Evolutionary conservation across 2,888 invertebrate species (phyloP).

Genomic region (Xylota sylvarum): DNA sequence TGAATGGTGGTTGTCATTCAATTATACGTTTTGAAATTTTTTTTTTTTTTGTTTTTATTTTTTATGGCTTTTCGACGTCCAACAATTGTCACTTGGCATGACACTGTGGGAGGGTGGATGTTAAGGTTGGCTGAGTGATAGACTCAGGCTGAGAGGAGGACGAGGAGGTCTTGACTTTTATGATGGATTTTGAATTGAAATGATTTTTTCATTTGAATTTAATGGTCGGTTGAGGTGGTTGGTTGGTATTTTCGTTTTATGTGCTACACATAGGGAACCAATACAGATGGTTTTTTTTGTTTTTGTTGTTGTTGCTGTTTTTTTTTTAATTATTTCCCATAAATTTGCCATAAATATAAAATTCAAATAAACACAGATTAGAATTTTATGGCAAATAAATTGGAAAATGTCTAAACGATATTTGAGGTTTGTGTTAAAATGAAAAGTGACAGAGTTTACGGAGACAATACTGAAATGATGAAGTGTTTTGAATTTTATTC

Average conservation of each 20-base stretch:
- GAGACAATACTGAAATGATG: not conserved
- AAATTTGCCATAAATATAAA: slow-evolving; percentile 3
- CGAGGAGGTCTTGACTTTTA: not conserved
- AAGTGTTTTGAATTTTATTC: not conserved
- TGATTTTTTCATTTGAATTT: slow-evolving; percentile 21
- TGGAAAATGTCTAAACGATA: slow-evolving; percentile 17
- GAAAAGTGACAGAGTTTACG: too few relatives aligned
- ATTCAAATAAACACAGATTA: not conserved
- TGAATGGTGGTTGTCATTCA: slow-evolving; percentile 62
- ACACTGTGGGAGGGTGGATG: not conserved
- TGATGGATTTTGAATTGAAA: slow-evolving; percentile 38
- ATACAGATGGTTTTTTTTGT: not conserved
- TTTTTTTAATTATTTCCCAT: slow-evolving; percentile 2
- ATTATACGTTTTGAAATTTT: slow-evolving; percentile 43
- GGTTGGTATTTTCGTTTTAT: not conserved
- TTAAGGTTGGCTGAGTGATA: not conserved
- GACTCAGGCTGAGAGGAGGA: not conserved
- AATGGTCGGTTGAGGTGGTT: slow-evolving; percentile 2
- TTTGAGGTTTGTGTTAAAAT: not conserved
- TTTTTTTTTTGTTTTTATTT: slow-evolving; percentile 22
- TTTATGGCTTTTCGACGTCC: slow-evolving; percentile 54
- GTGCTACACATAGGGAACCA: not conserved
- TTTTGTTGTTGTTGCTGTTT: not conserved
- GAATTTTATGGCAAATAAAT: slow-evolving; percentile 7
- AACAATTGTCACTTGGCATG: slow-evolving; percentile 51